Evolutionary conservation across 2,797 vertebrate genomes (phyloP).

Genomic region (Gymnodraco acuticeps): DNA sequence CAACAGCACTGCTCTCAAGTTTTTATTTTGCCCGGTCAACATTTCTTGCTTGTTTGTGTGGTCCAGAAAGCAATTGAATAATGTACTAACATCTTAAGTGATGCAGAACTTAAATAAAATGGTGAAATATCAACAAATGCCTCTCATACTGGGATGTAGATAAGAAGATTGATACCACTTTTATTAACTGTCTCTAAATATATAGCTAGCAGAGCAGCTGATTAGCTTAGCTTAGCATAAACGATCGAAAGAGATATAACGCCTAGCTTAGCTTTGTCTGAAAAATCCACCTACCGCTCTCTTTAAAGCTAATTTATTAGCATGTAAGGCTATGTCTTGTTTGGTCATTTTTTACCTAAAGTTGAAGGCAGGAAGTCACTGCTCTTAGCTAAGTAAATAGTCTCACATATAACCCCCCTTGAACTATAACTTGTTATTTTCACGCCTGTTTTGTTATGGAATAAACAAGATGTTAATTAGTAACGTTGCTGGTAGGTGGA

Average conservation of each 20-base stretch:
- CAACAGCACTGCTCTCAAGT: neutral
- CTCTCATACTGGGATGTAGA: neutral
- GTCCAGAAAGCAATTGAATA: constrained; percentile 1
- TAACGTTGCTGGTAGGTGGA: neutral
- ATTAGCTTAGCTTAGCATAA: no score
- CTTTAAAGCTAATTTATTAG: neutral
- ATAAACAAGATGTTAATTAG: neutral
- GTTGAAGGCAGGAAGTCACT: neutral
- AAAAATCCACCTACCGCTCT: neutral
- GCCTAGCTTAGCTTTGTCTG: neutral
- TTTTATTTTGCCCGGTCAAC: neutral
- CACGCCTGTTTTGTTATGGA: neutral
- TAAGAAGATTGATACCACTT: neutral
- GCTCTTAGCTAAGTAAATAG: neutral
- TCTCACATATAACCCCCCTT: neutral
- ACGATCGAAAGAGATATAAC: no score
- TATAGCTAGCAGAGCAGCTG: no score
- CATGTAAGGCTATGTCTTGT: neutral
- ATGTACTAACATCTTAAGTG: neutral
- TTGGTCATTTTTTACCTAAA: neutral
- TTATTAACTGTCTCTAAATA: neutral
- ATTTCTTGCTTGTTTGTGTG: constrained; percentile 8
- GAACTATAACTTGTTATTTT: neutral
- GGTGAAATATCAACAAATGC: no score
- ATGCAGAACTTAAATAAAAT: no score